A percentile compares a stretch with the other conserved stretches of the same genome.
These are phyloP conservation scores for Phania funesta DNA, from an alignment of 2,888 invertebrate genomes.

Conservation along the genomic window DNA sequence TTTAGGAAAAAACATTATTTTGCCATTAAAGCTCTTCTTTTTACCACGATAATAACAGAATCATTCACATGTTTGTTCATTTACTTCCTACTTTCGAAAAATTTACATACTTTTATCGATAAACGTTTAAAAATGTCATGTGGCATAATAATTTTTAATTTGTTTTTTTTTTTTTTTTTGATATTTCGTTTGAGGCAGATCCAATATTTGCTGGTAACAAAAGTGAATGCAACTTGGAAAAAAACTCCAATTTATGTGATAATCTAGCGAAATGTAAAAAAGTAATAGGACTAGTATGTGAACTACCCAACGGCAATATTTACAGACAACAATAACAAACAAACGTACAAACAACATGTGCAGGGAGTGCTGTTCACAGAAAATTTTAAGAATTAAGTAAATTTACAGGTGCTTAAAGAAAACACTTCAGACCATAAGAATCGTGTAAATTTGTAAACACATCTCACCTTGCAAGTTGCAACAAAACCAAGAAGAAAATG, in stretches of 20 bases:
- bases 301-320: slow-evolving; percentile 26
- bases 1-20: no score
- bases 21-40: no score
- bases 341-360: not conserved
- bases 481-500: slow-evolving; percentile 10
- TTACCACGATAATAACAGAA: no score
- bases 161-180: slow-evolving; percentile 9
- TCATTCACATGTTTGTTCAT: slow-evolving; percentile 8
- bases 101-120: slow-evolving; percentile 26
- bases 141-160: slow-evolving; percentile 45
- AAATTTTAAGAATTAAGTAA: slow-evolving; percentile 63
- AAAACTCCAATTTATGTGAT: not conserved
- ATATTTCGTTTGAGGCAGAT: slow-evolving; percentile 8
- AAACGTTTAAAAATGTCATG: slow-evolving; percentile 42
- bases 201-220: slow-evolving; percentile 34
- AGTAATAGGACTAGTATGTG: not conserved
- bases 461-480: slow-evolving; percentile 38
- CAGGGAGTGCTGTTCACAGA: slow-evolving; percentile 22
- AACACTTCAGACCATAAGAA: slow-evolving; percentile 49
- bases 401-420: slow-evolving; percentile 59
- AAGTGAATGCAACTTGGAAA: slow-evolving; percentile 21
- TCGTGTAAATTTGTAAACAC: slow-evolving; percentile 52
- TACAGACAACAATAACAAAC: slow-evolving; percentile 36
- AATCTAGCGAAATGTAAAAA: slow-evolving; percentile 12
- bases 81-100: slow-evolving; percentile 48